phyloP scores from a whole-genome alignment of 2,888 invertebrate genomes.

The Acleris cristana region DNA sequence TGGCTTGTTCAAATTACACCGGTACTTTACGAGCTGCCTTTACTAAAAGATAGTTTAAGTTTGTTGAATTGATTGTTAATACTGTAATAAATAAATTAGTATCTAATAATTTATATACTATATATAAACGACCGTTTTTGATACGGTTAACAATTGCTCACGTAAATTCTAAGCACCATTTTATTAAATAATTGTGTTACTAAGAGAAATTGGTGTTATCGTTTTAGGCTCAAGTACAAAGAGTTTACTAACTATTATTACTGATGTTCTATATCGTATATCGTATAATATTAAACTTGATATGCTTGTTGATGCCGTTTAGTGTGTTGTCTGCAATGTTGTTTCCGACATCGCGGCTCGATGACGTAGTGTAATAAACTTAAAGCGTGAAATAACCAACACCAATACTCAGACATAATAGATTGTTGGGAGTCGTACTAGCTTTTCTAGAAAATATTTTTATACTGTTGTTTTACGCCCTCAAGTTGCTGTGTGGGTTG shows the following conservation, averaged over 20 bases:
- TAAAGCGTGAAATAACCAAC: constrained; percentile 71
- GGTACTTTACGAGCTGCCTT: constrained; percentile 13
- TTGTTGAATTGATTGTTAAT: constrained; percentile 31
- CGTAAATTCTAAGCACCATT: constrained; percentile 62
- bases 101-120: constrained; percentile 31
- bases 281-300: constrained; percentile 45
- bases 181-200: constrained; percentile 46
- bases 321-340: constrained; percentile 43
- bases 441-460: constrained; percentile 29
- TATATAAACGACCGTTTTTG: constrained; percentile 30
- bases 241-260: constrained; percentile 51
- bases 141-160: constrained; percentile 62
- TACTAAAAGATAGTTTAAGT: constrained; percentile 7
- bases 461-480: constrained; percentile 23
- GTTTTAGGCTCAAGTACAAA: constrained; percentile 61
- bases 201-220: constrained; percentile 45
- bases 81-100: constrained; percentile 22
- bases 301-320: constrained; percentile 45
- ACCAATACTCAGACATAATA: constrained; percentile 62
- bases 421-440: constrained; percentile 15
- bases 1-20: background rate
- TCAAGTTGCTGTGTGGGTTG: constrained; percentile 5
- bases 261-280: constrained; percentile 43
- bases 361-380: constrained; percentile 66
- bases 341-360: constrained; percentile 50